A percentile compares a stretch with the other conserved stretches of the same genome.
Conservation (phyloP, 2,113 vertebrate species). For the Setophaga coronata region DNA sequence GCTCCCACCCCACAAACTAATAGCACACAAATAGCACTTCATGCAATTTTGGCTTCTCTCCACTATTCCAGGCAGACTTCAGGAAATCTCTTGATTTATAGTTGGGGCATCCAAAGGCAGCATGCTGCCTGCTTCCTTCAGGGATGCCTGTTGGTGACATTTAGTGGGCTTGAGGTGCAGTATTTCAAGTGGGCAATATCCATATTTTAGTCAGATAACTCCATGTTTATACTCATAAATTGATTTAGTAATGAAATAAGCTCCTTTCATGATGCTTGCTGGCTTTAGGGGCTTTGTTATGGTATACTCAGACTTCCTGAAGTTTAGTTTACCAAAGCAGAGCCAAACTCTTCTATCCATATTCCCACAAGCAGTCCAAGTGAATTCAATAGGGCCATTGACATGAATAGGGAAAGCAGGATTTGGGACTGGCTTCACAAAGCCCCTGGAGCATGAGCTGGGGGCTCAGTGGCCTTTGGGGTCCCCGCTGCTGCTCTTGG, state of each 20-base stretch:
- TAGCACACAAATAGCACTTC: constrained; percentile 63
- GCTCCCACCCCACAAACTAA: constrained; percentile 37
- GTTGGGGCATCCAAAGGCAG: constrained; percentile 54
- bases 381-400: constrained; percentile 50
- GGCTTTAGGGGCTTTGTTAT: constrained; percentile 62
- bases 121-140: constrained; percentile 56
- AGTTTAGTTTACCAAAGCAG: constrained; percentile 43
- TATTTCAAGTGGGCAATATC: constrained; percentile 65
- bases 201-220: constrained; percentile 66
- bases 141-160: constrained; percentile 58
- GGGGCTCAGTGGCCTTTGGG: not conserved
- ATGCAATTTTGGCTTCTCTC: constrained; percentile 55
- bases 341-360: not conserved
- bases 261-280: constrained; percentile 46
- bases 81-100: constrained; percentile 70
- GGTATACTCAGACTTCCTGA: constrained; percentile 16
- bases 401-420: not conserved
- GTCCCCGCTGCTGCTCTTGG: not conserved
- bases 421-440: not conserved
- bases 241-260: constrained; percentile 64
- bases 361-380: not conserved
- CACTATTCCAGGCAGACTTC: constrained; percentile 60
- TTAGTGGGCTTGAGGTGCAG: constrained; percentile 40
- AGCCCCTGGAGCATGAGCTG: not conserved
- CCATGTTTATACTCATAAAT: constrained; percentile 43